Evolutionary conservation across 2,113 vertebrate species (phyloP), one percentile per base, ranked within the genome.

Genomic region (Cephalopholis sonnerati): DNA sequence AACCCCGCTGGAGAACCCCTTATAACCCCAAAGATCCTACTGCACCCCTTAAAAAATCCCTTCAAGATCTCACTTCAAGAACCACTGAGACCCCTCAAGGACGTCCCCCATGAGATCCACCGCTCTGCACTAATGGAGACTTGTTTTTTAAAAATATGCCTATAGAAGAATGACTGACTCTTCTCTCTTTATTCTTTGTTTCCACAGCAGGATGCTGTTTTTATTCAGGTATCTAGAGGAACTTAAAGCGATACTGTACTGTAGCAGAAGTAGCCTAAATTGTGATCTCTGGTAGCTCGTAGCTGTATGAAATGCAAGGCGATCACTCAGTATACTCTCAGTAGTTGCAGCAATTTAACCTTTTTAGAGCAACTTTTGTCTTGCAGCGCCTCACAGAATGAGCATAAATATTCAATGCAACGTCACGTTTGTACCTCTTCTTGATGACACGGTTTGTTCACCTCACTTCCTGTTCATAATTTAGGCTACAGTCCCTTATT

Each of bases 161-260:
- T 36, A 17, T 24, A 79, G 76, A 74, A 72, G 86, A 84, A 53
- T 7, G 39, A 48, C 11, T n/a, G 83, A 62, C 70, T 82, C 46
- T 32, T 77, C n/a, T 79, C 16, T 51, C 13, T 2, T 8, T 32
- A 0, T n/a, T 73, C 29, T 67, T 63, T 74, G 22, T 73, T 24
- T 75, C 24, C 72, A 32, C 87, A 77, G 85, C 87, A 63, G 68
- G 63, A 1, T 16, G 87, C 89, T 87, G 89, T 83, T 88, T 86
- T 83, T 79, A 90, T 93, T 93, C 92, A 93, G 92, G 92, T 91
- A 93, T 88, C 77, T 86, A 83, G 83, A 87, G 88, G 89, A 93
- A 83, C 76, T 76, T 62, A 57, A 84, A 83, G 84, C 84, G 84
- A 88, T 80, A 72, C 80, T 87, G 87, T 86, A 83, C 84, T 82